phyloP scores from a whole-genome alignment of 2,113 vertebrate genomes.

The Hippocampus guttulatus region DNA sequence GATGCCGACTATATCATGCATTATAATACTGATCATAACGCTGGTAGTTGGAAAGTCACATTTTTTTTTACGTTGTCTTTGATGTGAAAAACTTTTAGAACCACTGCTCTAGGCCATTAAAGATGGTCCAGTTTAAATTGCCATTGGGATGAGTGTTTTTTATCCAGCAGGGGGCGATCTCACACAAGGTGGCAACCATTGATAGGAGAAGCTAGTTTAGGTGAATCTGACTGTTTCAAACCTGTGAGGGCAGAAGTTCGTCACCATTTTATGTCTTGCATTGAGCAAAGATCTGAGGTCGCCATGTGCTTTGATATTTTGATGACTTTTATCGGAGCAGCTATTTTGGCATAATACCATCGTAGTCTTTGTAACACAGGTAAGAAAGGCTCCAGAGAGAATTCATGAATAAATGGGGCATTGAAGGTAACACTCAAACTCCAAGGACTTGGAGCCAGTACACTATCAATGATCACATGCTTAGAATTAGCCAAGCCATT shows the following conservation, averaged over 20 bases:
- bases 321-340: neutral
- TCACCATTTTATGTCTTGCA: neutral
- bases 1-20: neutral
- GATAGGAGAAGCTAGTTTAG: slow-evolving; percentile 1
- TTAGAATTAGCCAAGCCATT: neutral
- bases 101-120: neutral
- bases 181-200: slow-evolving; percentile 33
- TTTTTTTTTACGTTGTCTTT: neutral
- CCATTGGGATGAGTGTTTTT: slow-evolving; percentile 1
- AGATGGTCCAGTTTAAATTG: slow-evolving; percentile 14
- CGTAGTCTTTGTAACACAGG: neutral
- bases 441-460: neutral
- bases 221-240: slow-evolving; percentile 4
- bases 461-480: neutral
- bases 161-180: slow-evolving; percentile 58
- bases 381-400: neutral
- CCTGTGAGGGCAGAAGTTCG: neutral
- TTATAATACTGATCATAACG: neutral
- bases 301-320: neutral
- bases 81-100: neutral
- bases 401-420: neutral
- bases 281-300: neutral
- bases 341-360: neutral
- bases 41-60: neutral
- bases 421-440: neutral